Evolutionary conservation across 1,140 invertebrate species (phyloP), one percentile per base, ranked within the genome.

Genomic region (Cyrtorhinus lividipennis): DNA sequence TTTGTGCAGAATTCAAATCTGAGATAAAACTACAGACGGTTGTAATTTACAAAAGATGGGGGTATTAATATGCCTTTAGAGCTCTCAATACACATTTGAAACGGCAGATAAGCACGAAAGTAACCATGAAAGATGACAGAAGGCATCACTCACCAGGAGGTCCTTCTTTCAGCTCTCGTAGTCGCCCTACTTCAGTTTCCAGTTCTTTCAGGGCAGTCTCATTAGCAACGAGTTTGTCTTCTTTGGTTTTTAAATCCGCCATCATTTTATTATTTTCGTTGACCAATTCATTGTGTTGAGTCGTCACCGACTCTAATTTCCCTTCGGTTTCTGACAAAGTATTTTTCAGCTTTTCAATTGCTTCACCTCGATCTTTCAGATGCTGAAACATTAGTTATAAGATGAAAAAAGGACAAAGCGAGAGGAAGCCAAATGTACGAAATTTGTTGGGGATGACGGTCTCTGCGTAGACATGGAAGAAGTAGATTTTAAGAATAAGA

Each of bases 311-410:
- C 22, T 61, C 64, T 18, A 63, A 18, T 60, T 64, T 66, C 18
- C 38, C 26, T 48, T 64, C 56, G 22, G 24, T 58, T 26, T 64
- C 63, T 1, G 57, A 20, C 15, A 66, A 24, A 48, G 44, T 30
- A 13, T 61, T 56, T 38, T 67, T 23, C 20, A 67, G 46, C 23
- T 65, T 65, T 22, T 64, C 64, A 23, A 67, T 67, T 0, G 58
- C 53, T 64, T 65, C 66, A n/a, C 64, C 66, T 61, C 66, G 20
- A 24, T 65, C 57, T 30, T 67, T 67, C 13, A 67, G 44, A 20
- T 56, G 64, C 66, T 67, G 26, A 44, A 65, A 63, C 15, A 62
- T n/a, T n/a, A n/a, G n/a, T n/a, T n/a, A n/a, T n/a, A n/a, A n/a
- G n/a, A n/a, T n/a, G 56, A 27, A 59, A 18, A n/a, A n/a, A n/a